phyloP scores from a whole-genome alignment of 1,140 invertebrate species.

The Eubasilissa regina region DNA sequence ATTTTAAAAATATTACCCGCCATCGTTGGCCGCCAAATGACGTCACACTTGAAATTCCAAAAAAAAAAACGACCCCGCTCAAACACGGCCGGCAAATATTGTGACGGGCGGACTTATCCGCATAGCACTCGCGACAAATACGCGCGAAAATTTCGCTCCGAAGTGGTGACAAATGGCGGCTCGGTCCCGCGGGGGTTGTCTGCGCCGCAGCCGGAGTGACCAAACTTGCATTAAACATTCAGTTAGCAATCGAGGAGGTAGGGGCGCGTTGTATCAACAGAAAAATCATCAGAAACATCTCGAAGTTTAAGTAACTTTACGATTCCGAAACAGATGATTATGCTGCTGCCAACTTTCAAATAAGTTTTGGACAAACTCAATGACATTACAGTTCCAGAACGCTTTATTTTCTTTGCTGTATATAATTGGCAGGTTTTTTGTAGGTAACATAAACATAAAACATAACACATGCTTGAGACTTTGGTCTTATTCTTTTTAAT shows the following conservation, averaged over 20 bases:
- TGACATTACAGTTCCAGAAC: too few relatives aligned
- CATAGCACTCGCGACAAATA: not conserved
- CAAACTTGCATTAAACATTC: constrained; percentile 20
- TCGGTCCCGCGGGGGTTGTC: not conserved
- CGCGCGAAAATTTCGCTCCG: constrained; percentile 38
- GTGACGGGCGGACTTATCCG: constrained; percentile 3
- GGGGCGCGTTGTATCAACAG: not conserved
- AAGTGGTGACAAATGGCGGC: constrained; percentile 46
- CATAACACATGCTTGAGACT: too few relatives aligned
- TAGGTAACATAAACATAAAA: too few relatives aligned
- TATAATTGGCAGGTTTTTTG: too few relatives aligned
- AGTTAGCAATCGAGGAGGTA: constrained; percentile 2
- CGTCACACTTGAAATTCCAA: not conserved
- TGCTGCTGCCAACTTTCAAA: too few relatives aligned
- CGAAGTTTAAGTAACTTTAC: too few relatives aligned
- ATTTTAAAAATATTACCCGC: too few relatives aligned
- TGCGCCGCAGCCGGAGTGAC: constrained; percentile 5
- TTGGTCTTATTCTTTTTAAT: too few relatives aligned
- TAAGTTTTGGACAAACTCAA: too few relatives aligned
- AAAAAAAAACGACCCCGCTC: not conserved
- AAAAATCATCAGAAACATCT: too few relatives aligned
- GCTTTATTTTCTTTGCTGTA: too few relatives aligned
- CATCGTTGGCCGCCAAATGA: not conserved
- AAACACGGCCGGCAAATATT: constrained; percentile 15
- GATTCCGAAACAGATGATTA: too few relatives aligned